Evolutionary conservation across 2,113 vertebrate genomes (phyloP), one percentile per base, ranked within the genome.

Genomic region (Raphicerus campestris): DNA sequence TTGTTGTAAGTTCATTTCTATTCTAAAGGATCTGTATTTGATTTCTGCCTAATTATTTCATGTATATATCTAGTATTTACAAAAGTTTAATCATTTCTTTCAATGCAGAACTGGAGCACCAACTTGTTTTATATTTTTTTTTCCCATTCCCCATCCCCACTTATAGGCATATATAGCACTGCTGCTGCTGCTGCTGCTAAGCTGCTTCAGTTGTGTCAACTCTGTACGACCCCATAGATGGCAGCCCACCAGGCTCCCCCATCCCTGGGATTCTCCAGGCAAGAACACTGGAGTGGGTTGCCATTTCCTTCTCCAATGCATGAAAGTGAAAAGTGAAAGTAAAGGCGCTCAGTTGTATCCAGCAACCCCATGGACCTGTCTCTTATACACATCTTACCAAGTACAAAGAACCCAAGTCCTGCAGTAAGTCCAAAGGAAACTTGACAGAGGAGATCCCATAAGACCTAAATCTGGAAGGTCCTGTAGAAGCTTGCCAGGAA

Each of bases 31-130:
- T 88, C 81, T 78, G 75, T 73, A 60, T 87, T 95, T 97, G 24
- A 87, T 66, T 83, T 96, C 30, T 94, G 17, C 26, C 13, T 66
- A 75, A 89, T 89, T 89, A 95, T 91, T 82, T 92, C 28, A 75
- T 35, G 7, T 51, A 85, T 60, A 28, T 87, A 70, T 77, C n/a
- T 82, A 5, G 16, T 8, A 13, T 26, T 91, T 94, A 28, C 35
- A 75, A 89, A 85, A 89, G 8, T 61, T 35, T 82, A 58, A 61
- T 83, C 6, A 81, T 88, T 96, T 94, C 10, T 9, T 96, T 90
- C 42, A 84, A 5, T 47, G 58, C 6, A 83, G 7, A 35, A 83
- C 4, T 82, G 4, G 15, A 66, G 3, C 11, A 58, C 30, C 42
- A 39, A 56, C 1, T 60, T 87, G 42, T 70, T 92, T 61, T 86